These are phyloP conservation scores for Larimichthys polyactis DNA, from an alignment of 2,113 vertebrate genomes.

Conservation along the genomic window DNA sequence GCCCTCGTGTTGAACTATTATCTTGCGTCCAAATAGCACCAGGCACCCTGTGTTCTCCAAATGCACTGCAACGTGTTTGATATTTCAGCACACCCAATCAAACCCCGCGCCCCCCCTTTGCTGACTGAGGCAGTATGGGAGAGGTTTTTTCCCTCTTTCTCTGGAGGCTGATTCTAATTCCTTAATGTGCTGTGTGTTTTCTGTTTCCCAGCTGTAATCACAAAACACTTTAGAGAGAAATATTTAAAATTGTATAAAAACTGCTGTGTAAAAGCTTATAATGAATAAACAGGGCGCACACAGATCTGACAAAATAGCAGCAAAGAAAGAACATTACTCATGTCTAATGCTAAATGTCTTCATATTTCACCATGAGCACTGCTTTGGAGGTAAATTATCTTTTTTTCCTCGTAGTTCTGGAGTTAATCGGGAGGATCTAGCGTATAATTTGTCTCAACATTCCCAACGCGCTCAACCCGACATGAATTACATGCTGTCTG, in stretches of 20 bases:
- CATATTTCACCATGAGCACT: constrained; percentile 36
- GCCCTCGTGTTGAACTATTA: constrained; percentile 39
- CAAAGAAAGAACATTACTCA: constrained; percentile 14
- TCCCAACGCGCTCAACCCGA: constrained; percentile 31
- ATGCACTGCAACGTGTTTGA: constrained; percentile 42
- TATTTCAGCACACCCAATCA: constrained; percentile 50
- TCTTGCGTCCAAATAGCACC: constrained; percentile 43
- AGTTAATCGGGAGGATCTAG: constrained; percentile 65
- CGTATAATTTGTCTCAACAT: constrained; percentile 64
- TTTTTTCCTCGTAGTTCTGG: constrained; percentile 26
- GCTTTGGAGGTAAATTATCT: constrained; percentile 24
- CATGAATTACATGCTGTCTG: constrained; percentile 49
- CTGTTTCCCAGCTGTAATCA: constrained; percentile 48
- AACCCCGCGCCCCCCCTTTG: constrained; percentile 20
- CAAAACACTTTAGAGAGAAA: constrained; percentile 55
- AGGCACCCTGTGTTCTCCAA: constrained; percentile 38
- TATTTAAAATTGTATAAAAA: constrained; percentile 36
- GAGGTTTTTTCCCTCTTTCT: constrained; percentile 15
- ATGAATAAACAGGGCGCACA: constrained; percentile 35
- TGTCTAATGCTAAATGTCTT: constrained; percentile 33
- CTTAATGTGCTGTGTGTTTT: constrained; percentile 58
- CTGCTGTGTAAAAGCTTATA: constrained; percentile 21
- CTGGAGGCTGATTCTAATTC: constrained; percentile 54
- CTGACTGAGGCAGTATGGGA: constrained; percentile 55
- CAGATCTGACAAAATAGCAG: constrained; percentile 20